These are phyloP conservation scores for Eupelmus urozonus DNA, from an alignment of 2,888 invertebrate species.

Conservation along the genomic window DNA sequence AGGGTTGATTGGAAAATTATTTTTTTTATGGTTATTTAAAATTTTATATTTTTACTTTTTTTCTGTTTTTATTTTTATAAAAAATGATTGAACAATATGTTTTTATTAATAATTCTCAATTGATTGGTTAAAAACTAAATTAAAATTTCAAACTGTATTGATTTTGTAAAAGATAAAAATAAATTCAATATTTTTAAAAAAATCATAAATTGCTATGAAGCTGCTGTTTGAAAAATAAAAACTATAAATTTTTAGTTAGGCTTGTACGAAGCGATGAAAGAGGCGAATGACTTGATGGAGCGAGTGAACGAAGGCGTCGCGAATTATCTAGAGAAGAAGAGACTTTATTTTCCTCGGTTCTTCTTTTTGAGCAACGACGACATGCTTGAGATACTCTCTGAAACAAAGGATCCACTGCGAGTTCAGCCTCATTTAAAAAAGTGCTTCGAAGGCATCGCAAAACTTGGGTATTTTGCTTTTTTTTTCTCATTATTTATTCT, in stretches of 20 bases:
- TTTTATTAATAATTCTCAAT: too few relatives aligned
- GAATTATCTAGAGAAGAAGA: constrained; percentile 89
- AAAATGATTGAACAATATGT: too few relatives aligned
- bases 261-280: constrained; percentile 84
- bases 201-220: too few relatives aligned
- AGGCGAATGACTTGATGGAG: constrained; percentile 85
- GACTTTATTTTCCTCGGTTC: constrained; percentile 90
- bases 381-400: constrained; percentile 92
- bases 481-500: background rate
- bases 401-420: constrained; percentile 90
- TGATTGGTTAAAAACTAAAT: too few relatives aligned
- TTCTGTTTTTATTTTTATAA: too few relatives aligned
- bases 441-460: constrained; percentile 91
- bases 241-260: constrained; percentile 77
- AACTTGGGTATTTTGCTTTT: constrained; percentile 78
- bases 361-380: constrained; percentile 95
- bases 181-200: too few relatives aligned
- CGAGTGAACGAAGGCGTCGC: constrained; percentile 90
- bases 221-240: too few relatives aligned
- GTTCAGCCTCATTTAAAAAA: constrained; percentile 93
- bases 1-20: too few relatives aligned
- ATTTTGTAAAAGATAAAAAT: too few relatives aligned
- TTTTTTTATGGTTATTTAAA: too few relatives aligned
- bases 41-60: too few relatives aligned
- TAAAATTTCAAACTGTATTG: too few relatives aligned